Percentiles rank a stretch among this genome's conserved stretches.
Conservation (phyloP, 2,888 invertebrate species). For the Myopa tessellatipennis region DNA sequence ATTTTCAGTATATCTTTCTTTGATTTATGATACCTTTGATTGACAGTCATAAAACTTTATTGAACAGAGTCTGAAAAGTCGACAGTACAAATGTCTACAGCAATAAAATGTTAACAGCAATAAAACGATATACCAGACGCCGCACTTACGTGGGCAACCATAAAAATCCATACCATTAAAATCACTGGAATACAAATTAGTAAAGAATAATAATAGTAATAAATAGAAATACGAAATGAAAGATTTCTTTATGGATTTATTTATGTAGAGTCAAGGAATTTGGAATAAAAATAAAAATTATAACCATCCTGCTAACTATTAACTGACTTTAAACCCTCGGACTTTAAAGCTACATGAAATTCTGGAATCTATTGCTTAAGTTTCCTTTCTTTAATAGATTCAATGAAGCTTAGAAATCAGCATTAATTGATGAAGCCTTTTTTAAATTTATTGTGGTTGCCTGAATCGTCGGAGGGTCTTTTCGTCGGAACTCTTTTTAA, state of each 20-base stretch:
- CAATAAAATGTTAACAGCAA: background rate
- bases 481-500: no score
- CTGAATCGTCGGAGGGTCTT: no score
- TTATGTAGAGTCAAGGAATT: no score
- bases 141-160: constrained; percentile 16
- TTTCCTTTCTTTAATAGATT: no score
- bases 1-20: background rate
- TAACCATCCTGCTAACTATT: no score
- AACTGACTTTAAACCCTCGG: no score
- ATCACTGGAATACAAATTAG: background rate
- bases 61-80: background rate
- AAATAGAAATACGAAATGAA: background rate
- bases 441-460: no score
- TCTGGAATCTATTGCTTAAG: no score
- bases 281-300: no score
- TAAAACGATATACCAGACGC: background rate
- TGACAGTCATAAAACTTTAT: background rate
- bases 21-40: background rate
- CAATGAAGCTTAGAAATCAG: no score
- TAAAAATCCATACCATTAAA: background rate
- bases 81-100: background rate
- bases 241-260: background rate
- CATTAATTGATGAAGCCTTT: no score
- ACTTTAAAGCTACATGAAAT: no score
- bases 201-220: background rate